A percentile compares a stretch with the other conserved stretches of the same genome.
These are phyloP conservation scores for Auanema freiburgensis DNA, from an alignment of 2,888 invertebrate genomes.

Conservation along the genomic window DNA sequence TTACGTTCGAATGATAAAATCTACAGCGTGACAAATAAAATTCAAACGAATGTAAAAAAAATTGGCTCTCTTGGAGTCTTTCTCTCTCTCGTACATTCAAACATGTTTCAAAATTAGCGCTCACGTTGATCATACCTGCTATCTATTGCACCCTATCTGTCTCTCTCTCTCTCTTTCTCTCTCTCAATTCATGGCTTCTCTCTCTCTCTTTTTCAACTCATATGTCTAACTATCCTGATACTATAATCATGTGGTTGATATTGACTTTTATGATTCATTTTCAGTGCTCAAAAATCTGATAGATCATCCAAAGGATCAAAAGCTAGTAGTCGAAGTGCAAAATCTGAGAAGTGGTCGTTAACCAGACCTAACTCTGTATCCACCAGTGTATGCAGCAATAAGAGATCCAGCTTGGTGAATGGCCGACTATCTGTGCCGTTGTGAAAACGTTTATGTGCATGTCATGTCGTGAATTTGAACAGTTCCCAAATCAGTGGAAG, in stretches of 20 bases:
- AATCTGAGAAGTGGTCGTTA: constrained; percentile 27
- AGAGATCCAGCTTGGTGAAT: constrained; percentile 32
- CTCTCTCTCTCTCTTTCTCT: too few species aligned
- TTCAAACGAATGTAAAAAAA: background rate
- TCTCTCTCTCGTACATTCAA: background rate
- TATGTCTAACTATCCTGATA: too few species aligned
- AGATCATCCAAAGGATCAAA: constrained; percentile 44
- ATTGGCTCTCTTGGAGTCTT: background rate
- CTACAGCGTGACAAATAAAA: constrained; percentile 1
- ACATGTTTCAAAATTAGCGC: too few species aligned
- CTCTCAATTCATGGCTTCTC: too few species aligned
- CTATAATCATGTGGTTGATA: too few species aligned
- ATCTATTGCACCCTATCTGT: too few species aligned
- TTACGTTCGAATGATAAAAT: background rate
- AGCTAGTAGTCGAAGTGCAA: constrained; percentile 32
- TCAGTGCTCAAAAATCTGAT: constrained; percentile 23
- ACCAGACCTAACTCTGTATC: constrained; percentile 27
- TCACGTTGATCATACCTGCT: too few species aligned
- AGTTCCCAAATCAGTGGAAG: background rate
- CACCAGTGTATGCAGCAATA: constrained; percentile 27
- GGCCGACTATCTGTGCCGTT: constrained; percentile 41
- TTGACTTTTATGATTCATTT: background rate
- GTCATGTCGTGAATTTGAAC: background rate
- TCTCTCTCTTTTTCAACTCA: too few species aligned
- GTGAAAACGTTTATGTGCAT: constrained; percentile 10